Conservation (phyloP, 1,140 invertebrate species). For the Hyles euphorbiae region DNA sequence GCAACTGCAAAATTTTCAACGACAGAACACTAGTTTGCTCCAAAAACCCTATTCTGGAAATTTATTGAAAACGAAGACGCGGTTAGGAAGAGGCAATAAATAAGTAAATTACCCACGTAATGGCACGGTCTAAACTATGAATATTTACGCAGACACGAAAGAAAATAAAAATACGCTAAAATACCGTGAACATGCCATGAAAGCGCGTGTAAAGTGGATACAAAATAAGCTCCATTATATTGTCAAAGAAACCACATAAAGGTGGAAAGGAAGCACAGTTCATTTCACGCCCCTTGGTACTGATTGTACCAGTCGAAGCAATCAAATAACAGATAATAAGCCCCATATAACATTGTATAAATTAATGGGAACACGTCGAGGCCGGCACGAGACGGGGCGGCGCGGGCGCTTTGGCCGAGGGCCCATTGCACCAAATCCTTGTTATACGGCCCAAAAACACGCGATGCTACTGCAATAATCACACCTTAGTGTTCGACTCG, state of each 20-base stretch:
- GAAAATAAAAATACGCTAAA: not conserved
- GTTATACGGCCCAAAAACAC: conserved; percentile 28
- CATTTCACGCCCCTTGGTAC: conserved; percentile 18
- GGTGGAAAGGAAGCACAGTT: not conserved
- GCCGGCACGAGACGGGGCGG: conserved; percentile 21
- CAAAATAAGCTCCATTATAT: not conserved
- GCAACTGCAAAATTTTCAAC: not conserved
- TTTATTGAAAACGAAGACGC: no score
- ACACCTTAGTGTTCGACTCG: conserved; percentile 21
- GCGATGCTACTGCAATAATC: conserved; percentile 42
- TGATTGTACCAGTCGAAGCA: conserved; percentile 16
- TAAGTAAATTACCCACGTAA: no score
- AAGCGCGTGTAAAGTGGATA: not conserved
- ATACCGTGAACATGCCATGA: no score
- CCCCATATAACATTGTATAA: conserved; percentile 35
- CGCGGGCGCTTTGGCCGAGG: conserved; percentile 29
- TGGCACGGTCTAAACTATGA: not conserved
- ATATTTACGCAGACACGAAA: not conserved
- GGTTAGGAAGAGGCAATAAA: not conserved
- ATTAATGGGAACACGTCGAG: conserved; percentile 58
- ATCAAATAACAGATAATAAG: conserved; percentile 23
- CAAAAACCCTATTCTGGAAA: not conserved
- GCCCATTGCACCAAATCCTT: conserved; percentile 35
- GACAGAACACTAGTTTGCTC: not conserved
- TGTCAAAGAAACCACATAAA: not conserved